Evolutionary conservation across 2,113 vertebrate species (phyloP).

Genomic region (Seriola quinqueradiata): DNA sequence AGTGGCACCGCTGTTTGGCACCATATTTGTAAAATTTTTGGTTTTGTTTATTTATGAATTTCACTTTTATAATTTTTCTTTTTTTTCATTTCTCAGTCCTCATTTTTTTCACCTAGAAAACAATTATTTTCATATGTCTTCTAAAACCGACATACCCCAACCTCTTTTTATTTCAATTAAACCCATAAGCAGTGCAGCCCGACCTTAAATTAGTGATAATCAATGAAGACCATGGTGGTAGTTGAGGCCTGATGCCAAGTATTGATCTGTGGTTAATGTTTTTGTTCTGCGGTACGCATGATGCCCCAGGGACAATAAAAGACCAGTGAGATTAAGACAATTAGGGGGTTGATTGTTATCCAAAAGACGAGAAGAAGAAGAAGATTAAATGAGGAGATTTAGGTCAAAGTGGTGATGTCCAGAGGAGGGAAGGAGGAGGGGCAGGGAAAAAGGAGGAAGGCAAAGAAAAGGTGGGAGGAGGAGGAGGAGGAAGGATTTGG

Average conservation of each 20-base stretch:
- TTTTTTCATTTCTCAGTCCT: neutral
- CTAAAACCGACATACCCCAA: neutral
- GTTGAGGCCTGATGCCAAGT: conserved; percentile 56
- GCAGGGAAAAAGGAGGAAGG: conserved; percentile 26
- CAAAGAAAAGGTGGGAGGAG: conserved; percentile 47
- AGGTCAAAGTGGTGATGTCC: conserved; percentile 81
- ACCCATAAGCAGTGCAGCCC: conserved; percentile 3
- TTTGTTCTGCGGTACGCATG: conserved; percentile 55
- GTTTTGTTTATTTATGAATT: neutral
- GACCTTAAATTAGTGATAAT: conserved; percentile 40
- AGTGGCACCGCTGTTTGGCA: neutral
- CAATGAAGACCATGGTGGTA: conserved; percentile 12
- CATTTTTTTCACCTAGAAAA: neutral
- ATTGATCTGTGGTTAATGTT: conserved; percentile 70
- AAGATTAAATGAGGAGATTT: conserved; percentile 85
- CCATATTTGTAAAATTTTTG: neutral
- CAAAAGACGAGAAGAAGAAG: conserved; percentile 72
- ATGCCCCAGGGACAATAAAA: conserved; percentile 69
- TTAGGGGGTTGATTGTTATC: conserved; percentile 83
- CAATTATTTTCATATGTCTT: neutral
- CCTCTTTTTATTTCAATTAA: conserved; percentile 44
- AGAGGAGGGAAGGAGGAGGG: conserved; percentile 49
- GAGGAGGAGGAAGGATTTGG: conserved; percentile 66
- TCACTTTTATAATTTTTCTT: neutral
- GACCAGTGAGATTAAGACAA: conserved; percentile 83